Conservation (phyloP, 2,113 vertebrate genomes). For the Cyprinodon variegatus region DNA sequence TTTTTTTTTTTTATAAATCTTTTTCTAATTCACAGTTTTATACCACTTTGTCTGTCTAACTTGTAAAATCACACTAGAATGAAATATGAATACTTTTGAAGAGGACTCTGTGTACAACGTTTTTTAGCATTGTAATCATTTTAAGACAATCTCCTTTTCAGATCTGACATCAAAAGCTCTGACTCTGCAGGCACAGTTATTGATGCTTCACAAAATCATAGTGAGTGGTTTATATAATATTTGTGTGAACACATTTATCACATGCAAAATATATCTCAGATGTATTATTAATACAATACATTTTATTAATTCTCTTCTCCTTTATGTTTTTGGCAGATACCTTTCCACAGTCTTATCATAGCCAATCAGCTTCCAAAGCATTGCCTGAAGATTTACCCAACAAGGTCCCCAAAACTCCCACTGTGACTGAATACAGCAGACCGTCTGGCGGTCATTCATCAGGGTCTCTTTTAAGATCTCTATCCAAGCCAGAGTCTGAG, state of each 20-base stretch:
- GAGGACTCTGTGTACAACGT: not conserved
- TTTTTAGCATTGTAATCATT: not conserved
- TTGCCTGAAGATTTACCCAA: constrained; percentile 68
- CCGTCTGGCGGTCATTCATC: constrained; percentile 62
- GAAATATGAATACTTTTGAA: not conserved
- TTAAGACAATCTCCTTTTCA: constrained; percentile 51
- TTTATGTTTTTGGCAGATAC: constrained; percentile 42
- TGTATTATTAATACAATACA: not conserved
- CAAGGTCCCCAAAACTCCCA: constrained; percentile 72
- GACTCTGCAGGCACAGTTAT: constrained; percentile 77
- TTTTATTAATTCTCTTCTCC: not conserved
- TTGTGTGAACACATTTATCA: too few relatives aligned
- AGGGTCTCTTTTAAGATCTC: constrained; percentile 53
- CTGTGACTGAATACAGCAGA: constrained; percentile 48
- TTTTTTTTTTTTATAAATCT: too few relatives aligned
- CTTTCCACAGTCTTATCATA: constrained; percentile 32
- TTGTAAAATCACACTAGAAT: not conserved
- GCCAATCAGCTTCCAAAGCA: constrained; percentile 64
- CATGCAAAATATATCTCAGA: not conserved
- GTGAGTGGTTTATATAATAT: constrained; percentile 67
- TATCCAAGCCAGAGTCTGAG: constrained; percentile 44
- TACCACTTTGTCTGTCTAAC: too few relatives aligned
- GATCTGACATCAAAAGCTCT: constrained; percentile 81
- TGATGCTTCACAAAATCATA: constrained; percentile 79
- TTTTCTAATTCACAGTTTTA: too few relatives aligned